Base-by-base conservation (phyloP, 2,888 invertebrate species). In the Plagiodera versicolora region DNA sequence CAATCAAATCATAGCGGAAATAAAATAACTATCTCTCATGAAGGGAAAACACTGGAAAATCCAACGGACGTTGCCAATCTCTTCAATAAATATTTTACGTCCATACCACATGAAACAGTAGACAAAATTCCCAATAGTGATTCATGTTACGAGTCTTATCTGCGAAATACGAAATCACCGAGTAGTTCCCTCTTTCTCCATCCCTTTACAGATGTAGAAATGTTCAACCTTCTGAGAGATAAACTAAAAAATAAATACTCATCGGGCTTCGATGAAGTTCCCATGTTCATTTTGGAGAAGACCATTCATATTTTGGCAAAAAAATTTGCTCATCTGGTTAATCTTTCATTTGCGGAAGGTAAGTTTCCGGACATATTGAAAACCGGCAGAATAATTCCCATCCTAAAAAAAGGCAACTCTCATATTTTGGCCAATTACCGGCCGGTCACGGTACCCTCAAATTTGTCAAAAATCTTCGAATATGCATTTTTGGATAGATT, bases 21-120 rank as follows among this genome's bases (percentile, higher is more conserved):
- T 28, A 28, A 49, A 49, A 28, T 49, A 49, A 24, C 28, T 49
- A 49, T 49, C 49, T 28, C 49, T 28, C 28, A 49, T 49, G 48
- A 48, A 20, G 48, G 11, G 20, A 19, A 2, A 28, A 28, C 14
- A 28, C 30, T 52, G 10, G 1, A 24, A 14, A 17, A 44, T 16
- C 44, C 19, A 44, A 16, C 9, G 28, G 24, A 52, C 20, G 24
- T 52, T 52, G 24, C 28, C 30, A 6, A 52, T 24, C 32, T 51
- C 14, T 51, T 39, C 20, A 39, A 51, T 51, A 1, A 18, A 18
- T 51, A 51, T 1, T 35, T 51, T n/a, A 20, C 8, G n/a, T 51
- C 51, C 39, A 39, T 51, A 51, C 35, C 19, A 18, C 39, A 39
- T 19, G 32, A 51, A 2, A 51, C 20, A 14, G 39, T 51, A 11